Conservation (phyloP, 2,888 invertebrate species). For the Oithona nana region DNA sequence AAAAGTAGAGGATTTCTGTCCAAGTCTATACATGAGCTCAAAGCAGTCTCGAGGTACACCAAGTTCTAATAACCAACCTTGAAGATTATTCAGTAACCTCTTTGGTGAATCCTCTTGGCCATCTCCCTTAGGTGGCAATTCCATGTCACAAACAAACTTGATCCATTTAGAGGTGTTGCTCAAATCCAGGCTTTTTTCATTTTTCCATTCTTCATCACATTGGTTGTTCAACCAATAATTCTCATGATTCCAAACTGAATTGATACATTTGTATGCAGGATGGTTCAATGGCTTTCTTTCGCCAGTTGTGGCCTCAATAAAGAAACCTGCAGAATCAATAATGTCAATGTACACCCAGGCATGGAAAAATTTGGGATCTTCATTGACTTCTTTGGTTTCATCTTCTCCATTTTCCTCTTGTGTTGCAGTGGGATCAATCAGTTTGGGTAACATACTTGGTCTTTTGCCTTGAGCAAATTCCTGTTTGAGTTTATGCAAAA, state of each 20-base stretch:
- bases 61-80: not conserved
- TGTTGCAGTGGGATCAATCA: not conserved
- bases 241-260: conserved; percentile 7
- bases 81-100: conserved; percentile 3
- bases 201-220: not conserved
- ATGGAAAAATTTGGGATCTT: not conserved
- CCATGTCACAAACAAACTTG: conserved; percentile 1
- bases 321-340: conserved; percentile 1
- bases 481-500: not conserved
- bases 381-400: not conserved
- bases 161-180: not conserved
- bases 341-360: conserved; percentile 11
- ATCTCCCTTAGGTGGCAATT: not conserved
- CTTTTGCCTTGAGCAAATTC: not conserved
- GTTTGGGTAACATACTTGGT: not conserved
- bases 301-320: conserved; percentile 9
- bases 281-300: not conserved
- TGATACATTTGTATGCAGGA: not conserved
- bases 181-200: conserved; percentile 1
- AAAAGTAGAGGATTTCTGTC: conserved; percentile 7
- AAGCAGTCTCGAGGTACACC: conserved; percentile 6
- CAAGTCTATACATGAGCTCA: conserved; percentile 15
- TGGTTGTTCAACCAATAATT: conserved; percentile 9
- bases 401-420: not conserved
- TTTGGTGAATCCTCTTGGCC: not conserved